phyloP scores from a whole-genome alignment of 1,140 invertebrate genomes.

The Oncopodura yosiiana region DNA sequence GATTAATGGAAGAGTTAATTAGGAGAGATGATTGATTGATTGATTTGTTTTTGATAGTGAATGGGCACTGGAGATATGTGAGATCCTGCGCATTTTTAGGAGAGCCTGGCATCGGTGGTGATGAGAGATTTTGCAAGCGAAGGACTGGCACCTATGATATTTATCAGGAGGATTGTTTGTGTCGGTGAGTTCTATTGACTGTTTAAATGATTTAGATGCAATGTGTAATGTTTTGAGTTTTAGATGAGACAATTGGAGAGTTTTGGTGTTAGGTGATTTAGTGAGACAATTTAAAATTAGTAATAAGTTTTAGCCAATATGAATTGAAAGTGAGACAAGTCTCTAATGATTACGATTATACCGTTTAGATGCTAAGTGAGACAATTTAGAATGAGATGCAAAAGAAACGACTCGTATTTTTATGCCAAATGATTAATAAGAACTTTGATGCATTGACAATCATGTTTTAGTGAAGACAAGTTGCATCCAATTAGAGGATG shows the following conservation, averaged over 20 bases:
- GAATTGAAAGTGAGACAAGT: too few species aligned
- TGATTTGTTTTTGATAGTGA: constrained; percentile 51
- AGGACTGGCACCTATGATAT: constrained; percentile 84
- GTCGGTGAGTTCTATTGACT: constrained; percentile 46
- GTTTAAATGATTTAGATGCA: constrained; percentile 12
- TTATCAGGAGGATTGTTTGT: constrained; percentile 87
- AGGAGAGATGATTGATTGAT: background rate
- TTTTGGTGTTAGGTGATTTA: background rate
- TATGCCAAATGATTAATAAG: too few species aligned
- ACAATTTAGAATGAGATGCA: too few species aligned
- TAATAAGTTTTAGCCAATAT: background rate
- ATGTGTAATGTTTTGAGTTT: background rate
- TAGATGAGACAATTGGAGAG: background rate
- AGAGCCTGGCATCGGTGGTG: constrained; percentile 75
- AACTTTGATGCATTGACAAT: too few species aligned
- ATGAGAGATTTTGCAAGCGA: constrained; percentile 83
- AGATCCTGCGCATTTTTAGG: constrained; percentile 80
- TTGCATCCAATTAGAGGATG: too few species aligned
- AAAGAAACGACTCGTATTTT: too few species aligned
- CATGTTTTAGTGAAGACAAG: too few species aligned
- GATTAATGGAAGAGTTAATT: background rate
- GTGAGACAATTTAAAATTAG: background rate
- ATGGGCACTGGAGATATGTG: constrained; percentile 82
- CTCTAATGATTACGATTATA: too few species aligned
- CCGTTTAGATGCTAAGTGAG: too few species aligned